Conservation (phyloP, 2,113 vertebrate genomes). For the Octodon degus region DNA sequence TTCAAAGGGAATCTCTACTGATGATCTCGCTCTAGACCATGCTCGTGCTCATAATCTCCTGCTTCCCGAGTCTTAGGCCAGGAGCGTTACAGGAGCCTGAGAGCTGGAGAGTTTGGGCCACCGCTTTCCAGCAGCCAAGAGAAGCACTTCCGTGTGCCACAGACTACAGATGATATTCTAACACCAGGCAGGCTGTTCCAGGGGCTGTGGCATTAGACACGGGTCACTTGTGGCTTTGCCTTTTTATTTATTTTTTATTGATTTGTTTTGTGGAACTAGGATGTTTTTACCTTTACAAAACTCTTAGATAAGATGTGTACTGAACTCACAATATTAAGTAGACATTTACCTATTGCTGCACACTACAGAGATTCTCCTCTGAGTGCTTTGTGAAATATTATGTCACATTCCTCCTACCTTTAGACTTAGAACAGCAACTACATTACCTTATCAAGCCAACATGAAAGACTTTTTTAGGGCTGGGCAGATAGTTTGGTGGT, state of each 20-base stretch:
- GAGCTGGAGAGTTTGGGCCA: not conserved
- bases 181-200: not conserved
- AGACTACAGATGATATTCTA: not conserved
- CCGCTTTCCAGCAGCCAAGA: not conserved
- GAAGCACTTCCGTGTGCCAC: not conserved
- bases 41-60: accelerated
- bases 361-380: not conserved
- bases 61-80: not conserved
- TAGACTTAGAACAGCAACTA: not conserved
- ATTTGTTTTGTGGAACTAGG: not conserved
- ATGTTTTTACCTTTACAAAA: not conserved
- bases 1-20: not conserved
- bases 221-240: not conserved
- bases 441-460: not conserved
- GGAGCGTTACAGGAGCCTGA: not conserved
- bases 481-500: no score
- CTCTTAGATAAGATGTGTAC: not conserved
- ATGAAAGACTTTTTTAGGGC: not conserved
- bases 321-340: not conserved
- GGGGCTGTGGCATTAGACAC: not conserved
- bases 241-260: not conserved
- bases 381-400: not conserved
- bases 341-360: not conserved
- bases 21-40: accelerated
- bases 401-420: not conserved